Evolutionary conservation across 1,140 invertebrate species (phyloP), one percentile per base, ranked within the genome.

Genomic region (Polyergus mexicanus): DNA sequence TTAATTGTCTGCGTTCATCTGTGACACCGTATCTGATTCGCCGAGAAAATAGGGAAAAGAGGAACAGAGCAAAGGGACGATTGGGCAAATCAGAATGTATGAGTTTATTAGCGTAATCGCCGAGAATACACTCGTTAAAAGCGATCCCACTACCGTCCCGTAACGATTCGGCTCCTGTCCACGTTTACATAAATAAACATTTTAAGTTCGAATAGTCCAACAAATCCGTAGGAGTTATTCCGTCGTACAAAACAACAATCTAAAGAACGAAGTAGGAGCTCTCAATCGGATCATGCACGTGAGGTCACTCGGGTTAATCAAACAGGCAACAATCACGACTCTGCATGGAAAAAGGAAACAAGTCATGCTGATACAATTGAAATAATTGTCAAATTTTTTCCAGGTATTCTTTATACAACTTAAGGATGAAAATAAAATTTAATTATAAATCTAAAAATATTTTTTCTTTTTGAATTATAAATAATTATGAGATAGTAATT

Each of bases 1-100:
- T n/a, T 51, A 51, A 75, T 62, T 63, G 86, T 90, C 86, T 88
- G 86, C 71, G 69, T 88, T 91, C 74, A 86, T 89, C 89, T 88
- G 86, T 84, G 68, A 62, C 84, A 86, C 47, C 51, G 38, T 51
- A 69, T 13, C 28, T 69, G 16, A 56, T 19, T 81, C 56, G 51
- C 22, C 51, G 16, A 22, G 54, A n/a, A 35, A 60, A 25, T 28
- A 13, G 22, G 35, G 11, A 66, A 7, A 4, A 10, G 6, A 41
- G 51, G 38, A 25, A 19, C 7, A 5, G 8, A 47, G 41, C 0
- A 3, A 2, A 8, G 10, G 10, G n/a, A n/a, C 13, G 16, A 16
- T 75, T 22, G 25, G 25, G n/a, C 19, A 35, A 75, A 44, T 54
- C 28, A 51, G 38, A 65, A 71, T 13, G 44, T 75, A 80, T 72